phyloP scores from a whole-genome alignment of 2,888 invertebrate genomes.

The Dasysyrphus tricinctus region DNA sequence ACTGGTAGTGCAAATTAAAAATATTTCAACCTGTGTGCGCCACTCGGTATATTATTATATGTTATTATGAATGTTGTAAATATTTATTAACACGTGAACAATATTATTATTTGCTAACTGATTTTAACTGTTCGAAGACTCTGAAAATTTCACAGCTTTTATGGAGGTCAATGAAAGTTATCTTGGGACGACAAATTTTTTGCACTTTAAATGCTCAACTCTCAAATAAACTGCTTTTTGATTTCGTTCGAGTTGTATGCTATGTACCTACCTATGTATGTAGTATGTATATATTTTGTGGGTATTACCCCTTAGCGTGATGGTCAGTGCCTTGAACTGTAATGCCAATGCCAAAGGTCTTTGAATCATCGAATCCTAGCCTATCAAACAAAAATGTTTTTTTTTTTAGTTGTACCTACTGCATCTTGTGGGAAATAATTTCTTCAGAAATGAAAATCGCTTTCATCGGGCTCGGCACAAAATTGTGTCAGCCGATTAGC shows the following conservation, averaged over 20 bases:
- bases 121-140: background rate
- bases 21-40: slow-evolving; percentile 10
- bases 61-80: slow-evolving; percentile 37
- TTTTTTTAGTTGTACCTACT: too few relatives aligned
- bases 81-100: slow-evolving; percentile 28
- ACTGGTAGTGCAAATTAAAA: slow-evolving; percentile 22
- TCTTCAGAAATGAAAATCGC: too few relatives aligned
- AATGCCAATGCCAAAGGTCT: too few relatives aligned
- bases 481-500: too few relatives aligned
- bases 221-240: background rate
- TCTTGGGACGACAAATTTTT: background rate
- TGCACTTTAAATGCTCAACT: background rate
- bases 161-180: slow-evolving; percentile 25
- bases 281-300: too few relatives aligned
- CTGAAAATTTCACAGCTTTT: slow-evolving; percentile 17
- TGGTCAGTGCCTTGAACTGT: too few relatives aligned
- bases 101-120: background rate
- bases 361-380: too few relatives aligned
- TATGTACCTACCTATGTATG: background rate
- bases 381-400: too few relatives aligned
- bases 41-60: background rate
- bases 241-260: too few relatives aligned
- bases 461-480: too few relatives aligned
- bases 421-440: too few relatives aligned
- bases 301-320: too few relatives aligned